Percentiles rank a stretch among this genome's conserved stretches.
Evolutionary conservation across 2,113 vertebrate genomes (phyloP).

Genomic region (Tyto alba): DNA sequence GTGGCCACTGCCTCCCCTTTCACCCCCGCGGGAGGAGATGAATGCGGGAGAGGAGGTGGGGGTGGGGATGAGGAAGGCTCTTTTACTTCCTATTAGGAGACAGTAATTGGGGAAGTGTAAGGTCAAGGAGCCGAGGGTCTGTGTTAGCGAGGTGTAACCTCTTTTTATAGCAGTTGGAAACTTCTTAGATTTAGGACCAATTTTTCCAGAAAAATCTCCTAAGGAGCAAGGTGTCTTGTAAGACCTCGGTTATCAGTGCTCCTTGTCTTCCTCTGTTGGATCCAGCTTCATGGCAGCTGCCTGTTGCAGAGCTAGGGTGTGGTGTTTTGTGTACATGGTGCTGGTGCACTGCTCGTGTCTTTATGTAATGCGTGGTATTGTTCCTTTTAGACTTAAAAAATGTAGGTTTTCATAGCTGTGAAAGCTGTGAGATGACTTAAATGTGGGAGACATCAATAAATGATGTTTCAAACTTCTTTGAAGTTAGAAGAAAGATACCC

Average conservation of each 20-base stretch:
- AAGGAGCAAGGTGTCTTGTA: neutral
- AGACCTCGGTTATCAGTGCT: neutral
- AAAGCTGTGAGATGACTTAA: neutral
- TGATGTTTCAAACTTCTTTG: neutral
- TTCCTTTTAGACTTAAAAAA: neutral
- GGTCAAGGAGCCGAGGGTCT: neutral
- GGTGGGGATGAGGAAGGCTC: neutral
- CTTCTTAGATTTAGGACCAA: neutral
- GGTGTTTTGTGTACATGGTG: neutral
- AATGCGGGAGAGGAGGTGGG: neutral
- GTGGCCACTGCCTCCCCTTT: too few species aligned
- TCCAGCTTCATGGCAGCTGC: neutral
- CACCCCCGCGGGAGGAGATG: neutral
- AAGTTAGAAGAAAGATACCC: neutral
- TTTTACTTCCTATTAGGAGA: neutral
- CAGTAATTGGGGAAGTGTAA: neutral
- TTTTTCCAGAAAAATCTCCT: neutral
- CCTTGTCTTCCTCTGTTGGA: neutral
- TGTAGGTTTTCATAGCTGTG: rapidly evolving
- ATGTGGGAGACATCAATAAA: neutral
- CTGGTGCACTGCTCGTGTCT: neutral
- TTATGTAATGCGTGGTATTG: neutral
- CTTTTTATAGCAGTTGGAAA: neutral
- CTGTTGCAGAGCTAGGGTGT: conserved; percentile 6
- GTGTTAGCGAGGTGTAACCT: neutral